Conservation (phyloP, 2,113 vertebrate species). For the Malurus alboscapulatus region DNA sequence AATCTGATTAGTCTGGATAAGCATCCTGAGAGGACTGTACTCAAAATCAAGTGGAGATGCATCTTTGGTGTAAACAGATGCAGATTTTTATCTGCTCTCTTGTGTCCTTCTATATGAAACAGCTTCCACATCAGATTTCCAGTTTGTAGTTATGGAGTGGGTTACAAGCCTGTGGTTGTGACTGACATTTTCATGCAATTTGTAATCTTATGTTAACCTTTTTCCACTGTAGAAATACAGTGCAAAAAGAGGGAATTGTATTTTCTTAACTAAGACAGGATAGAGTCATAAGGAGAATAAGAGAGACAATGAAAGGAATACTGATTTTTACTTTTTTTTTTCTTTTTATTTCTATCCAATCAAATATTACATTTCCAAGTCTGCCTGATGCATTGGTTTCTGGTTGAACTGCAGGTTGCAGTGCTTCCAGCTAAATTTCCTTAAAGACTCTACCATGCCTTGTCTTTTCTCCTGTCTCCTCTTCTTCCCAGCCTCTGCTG, state of each 20-base stretch:
- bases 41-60: not conserved
- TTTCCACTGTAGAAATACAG: not conserved
- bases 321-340: not conserved
- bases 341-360: not conserved
- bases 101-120: not conserved
- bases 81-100: slow-evolving; percentile 12
- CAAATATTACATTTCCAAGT: not conserved
- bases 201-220: not conserved
- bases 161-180: not conserved
- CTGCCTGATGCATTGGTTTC: not conserved
- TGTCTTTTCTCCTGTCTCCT: not conserved
- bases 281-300: not conserved
- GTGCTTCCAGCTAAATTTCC: not conserved
- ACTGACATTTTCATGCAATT: not conserved
- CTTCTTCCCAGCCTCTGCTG: not conserved
- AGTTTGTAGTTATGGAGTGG: not conserved
- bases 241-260: not conserved
- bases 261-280: not conserved
- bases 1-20: not conserved
- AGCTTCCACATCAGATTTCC: not conserved
- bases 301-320: not conserved
- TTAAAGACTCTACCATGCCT: not conserved
- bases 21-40: not conserved
- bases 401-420: not conserved
- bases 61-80: not conserved